phyloP scores from a whole-genome alignment of 1,140 invertebrate species.

The Wasmannia auropunctata region DNA sequence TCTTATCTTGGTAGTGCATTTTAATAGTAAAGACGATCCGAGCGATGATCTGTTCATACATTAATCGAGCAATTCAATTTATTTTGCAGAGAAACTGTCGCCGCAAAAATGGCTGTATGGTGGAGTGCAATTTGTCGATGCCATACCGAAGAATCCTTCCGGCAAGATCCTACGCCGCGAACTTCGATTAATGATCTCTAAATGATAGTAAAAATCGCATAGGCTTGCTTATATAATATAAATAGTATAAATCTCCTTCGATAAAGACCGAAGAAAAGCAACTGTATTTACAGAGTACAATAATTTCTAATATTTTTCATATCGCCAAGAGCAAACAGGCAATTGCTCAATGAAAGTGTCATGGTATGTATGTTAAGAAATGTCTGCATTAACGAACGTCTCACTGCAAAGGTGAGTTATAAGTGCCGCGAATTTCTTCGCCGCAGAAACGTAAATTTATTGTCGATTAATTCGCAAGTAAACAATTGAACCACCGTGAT shows the following conservation, averaged over 20 bases:
- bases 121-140: constrained; percentile 88
- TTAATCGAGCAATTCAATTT: constrained; percentile 41
- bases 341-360: background rate
- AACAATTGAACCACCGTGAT: constrained; percentile 8
- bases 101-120: constrained; percentile 87
- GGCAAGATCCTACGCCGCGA: constrained; percentile 89
- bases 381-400: background rate
- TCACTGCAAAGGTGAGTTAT: background rate
- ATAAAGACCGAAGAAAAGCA: background rate
- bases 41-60: background rate
- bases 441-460: constrained; percentile 3
- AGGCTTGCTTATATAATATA: background rate
- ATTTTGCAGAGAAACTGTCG: constrained; percentile 83
- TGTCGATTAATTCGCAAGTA: constrained; percentile 23
- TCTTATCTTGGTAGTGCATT: constrained; percentile 30
- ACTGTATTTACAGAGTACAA: constrained; percentile 1
- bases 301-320: background rate
- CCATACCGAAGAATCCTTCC: constrained; percentile 89
- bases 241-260: background rate
- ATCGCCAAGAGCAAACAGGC: background rate
- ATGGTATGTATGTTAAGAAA: background rate
- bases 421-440: background rate
- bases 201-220: constrained; percentile 68
- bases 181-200: constrained; percentile 83
- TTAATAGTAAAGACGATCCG: constrained; percentile 28